phyloP scores from a whole-genome alignment of 2,797 vertebrate species.

The Microcaecilia unicolor region DNA sequence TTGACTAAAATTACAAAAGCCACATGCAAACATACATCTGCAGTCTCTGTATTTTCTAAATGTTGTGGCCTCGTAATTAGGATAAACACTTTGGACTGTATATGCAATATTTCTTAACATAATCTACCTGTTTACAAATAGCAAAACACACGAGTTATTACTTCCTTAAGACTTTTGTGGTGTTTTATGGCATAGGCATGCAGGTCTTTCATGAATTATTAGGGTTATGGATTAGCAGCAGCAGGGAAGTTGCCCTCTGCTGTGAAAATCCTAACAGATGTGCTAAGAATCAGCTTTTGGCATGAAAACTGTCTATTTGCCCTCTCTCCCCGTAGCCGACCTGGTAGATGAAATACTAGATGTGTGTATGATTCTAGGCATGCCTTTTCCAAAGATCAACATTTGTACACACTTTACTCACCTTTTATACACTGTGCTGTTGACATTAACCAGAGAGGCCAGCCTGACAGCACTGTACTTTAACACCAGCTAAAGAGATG shows the following conservation, averaged over 20 bases:
- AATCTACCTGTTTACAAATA: conserved; percentile 9
- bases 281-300: conserved; percentile 36
- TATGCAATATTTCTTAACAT: neutral
- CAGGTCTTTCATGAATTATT: conserved; percentile 34
- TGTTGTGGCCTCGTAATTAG: conserved; percentile 3
- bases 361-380: conserved; percentile 68
- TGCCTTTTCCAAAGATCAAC: conserved; percentile 67
- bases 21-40: no score
- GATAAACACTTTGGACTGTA: neutral
- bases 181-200: conserved; percentile 24
- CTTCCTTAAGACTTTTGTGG: conserved; percentile 27
- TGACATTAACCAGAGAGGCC: conserved; percentile 66
- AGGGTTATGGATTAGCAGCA: conserved; percentile 46
- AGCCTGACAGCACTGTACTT: conserved; percentile 53
- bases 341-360: conserved; percentile 59
- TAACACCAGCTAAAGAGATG: conserved; percentile 41
- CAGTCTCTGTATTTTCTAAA: no score
- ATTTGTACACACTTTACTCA: conserved; percentile 68
- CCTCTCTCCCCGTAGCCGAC: conserved; percentile 50
- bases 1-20: no score
- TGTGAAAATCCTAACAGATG: conserved; percentile 34
- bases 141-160: conserved; percentile 1
- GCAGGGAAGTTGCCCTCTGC: conserved; percentile 25
- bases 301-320: conserved; percentile 41
- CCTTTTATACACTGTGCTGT: conserved; percentile 64